Conservation (phyloP, 1,140 invertebrate species). For the Probaryconus sp. region DNA sequence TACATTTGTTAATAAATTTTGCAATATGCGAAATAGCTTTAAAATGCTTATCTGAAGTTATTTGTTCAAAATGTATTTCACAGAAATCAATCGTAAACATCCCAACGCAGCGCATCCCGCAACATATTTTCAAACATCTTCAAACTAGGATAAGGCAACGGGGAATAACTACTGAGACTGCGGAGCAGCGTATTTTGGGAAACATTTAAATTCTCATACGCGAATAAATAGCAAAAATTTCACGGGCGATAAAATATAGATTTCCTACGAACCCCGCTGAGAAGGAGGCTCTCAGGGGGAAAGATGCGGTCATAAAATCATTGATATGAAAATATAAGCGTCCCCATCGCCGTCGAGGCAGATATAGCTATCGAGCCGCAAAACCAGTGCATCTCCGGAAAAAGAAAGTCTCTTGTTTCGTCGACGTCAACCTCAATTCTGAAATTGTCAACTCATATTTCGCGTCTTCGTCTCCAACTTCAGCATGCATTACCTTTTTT, state of each 20-base stretch:
- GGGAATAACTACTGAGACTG: slow-evolving; percentile 38
- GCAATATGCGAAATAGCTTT: no score
- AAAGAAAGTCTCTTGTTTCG: slow-evolving; percentile 72
- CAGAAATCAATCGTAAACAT: slow-evolving; percentile 15
- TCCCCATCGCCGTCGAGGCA: slow-evolving; percentile 59
- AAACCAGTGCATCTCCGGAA: slow-evolving; percentile 55
- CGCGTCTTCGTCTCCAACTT: slow-evolving; percentile 36
- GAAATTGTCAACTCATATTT: slow-evolving; percentile 44
- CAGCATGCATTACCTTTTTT: neutral
- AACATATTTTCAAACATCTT: slow-evolving; percentile 50
- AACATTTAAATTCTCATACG: slow-evolving; percentile 80
- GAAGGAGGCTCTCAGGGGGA: slow-evolving; percentile 64
- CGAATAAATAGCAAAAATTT: slow-evolving; percentile 80
- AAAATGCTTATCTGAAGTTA: no score
- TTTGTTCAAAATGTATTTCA: neutral
- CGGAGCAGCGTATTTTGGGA: slow-evolving; percentile 69
- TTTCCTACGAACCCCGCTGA: slow-evolving; percentile 69
- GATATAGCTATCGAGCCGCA: slow-evolving; percentile 68
- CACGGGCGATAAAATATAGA: slow-evolving; percentile 79
- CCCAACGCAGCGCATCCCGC: slow-evolving; percentile 6
- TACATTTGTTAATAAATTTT: no score
- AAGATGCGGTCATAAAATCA: slow-evolving; percentile 78
- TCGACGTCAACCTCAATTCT: slow-evolving; percentile 56
- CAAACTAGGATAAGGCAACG: slow-evolving; percentile 40
- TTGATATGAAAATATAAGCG: slow-evolving; percentile 79